Base-by-base conservation (phyloP, 2,797 vertebrate species). In the Sebastes paucispinis region DNA sequence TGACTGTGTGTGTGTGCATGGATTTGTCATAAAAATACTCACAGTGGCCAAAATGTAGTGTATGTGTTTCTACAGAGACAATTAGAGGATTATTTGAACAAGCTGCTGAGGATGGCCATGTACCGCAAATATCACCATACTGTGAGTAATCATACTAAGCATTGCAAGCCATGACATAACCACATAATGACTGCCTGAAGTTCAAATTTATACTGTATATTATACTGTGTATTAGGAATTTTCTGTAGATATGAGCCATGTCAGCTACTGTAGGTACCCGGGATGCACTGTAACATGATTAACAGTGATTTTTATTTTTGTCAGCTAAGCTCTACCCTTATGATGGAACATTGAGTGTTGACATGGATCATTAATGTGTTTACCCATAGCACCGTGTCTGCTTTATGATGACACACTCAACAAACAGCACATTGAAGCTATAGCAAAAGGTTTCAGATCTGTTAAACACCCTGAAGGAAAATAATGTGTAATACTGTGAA, bases 91-190 rank as follows among this genome's bases (percentile, higher is more conserved):
- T 99, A 99, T 90, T 90, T 99, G 93, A 97, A 97, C 91, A 98
- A 96, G 82, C 95, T 99, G 88, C 94, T 99, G 82, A 97, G 95
- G 94, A 99, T 98, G 97, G 94, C 97, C 0, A 94, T 98, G 95
- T 99, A 99, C 93, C 96, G 95, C 89, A 98, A 98, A 94, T 99
- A 99, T 86, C 96, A 98, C 72, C 97, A 98, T 54, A 99, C 98
- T 29, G 98, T 99, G 96, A 98, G 98, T 95, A 89, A 83, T 34
- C 76, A 2, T 47, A 73, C 76, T 39, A 50, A 87, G 9, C 70
- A 29, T 63, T 25, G 50, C 39, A 65, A 47, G 14, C 72, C 11
- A 2, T 50, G 12, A 62, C 57, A 20, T 64, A 36, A 57, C n/a
- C 24, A 74, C 43, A 8, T 2, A 34, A 57, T 36, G 47, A 32